Percentiles rank a stretch among this genome's conserved stretches.
These are phyloP conservation scores for Brachionus sp. DNA, from an alignment of 1,140 invertebrate species.

Conservation along the genomic window DNA sequence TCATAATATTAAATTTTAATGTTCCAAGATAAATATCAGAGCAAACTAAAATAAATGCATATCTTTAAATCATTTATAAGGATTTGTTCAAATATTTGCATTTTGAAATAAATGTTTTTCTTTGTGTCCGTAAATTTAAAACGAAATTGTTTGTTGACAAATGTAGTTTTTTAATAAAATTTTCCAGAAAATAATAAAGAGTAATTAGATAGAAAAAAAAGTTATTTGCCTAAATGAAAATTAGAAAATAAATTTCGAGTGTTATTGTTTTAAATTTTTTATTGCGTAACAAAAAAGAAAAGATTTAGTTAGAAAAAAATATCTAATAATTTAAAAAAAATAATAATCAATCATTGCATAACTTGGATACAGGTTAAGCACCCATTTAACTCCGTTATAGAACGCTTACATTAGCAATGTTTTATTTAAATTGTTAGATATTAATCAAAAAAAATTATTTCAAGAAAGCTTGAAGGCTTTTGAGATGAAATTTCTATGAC, in stretches of 20 bases:
- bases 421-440: background rate
- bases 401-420: background rate
- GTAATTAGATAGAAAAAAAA: constrained; percentile 15
- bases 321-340: constrained; percentile 8
- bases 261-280: background rate
- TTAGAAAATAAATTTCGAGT: background rate
- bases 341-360: constrained; percentile 21
- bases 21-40: background rate
- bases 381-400: background rate
- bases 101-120: background rate
- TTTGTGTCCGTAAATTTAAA: background rate
- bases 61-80: background rate
- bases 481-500: background rate
- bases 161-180: background rate
- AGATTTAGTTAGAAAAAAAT: background rate
- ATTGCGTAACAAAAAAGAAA: constrained; percentile 9
- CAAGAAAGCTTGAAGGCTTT: background rate
- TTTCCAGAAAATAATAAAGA: background rate
- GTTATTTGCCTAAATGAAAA: background rate
- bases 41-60: background rate
- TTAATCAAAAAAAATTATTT: background rate
- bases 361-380: constrained; percentile 24
- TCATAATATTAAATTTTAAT: background rate
- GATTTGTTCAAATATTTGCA: background rate
- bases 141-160: background rate